Evolutionary conservation across 1,140 invertebrate species (phyloP).

Genomic region (Solen grandis): DNA sequence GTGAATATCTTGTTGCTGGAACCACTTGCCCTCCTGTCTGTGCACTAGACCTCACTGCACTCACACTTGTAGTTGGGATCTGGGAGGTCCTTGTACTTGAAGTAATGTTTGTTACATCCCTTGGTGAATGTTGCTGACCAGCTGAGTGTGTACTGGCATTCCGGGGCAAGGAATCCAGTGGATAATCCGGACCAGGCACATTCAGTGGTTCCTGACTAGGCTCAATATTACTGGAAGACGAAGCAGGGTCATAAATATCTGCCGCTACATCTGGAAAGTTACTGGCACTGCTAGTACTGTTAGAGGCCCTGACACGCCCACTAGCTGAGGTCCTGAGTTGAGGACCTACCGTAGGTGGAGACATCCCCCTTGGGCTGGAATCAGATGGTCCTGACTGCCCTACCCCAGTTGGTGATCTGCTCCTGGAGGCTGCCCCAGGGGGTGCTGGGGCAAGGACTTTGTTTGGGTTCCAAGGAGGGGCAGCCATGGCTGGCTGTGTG

Average conservation of each 20-base stretch:
- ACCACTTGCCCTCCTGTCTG: background rate
- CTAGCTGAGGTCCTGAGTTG: background rate
- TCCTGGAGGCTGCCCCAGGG: background rate
- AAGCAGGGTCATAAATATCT: slow-evolving; percentile 41
- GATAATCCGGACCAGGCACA: slow-evolving; percentile 34
- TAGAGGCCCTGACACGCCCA: background rate
- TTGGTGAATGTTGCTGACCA: background rate
- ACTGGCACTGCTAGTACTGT: background rate
- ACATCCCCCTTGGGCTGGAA: background rate
- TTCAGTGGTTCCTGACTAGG: background rate
- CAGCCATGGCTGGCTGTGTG: too few relatives aligned
- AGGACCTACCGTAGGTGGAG: slow-evolving; percentile 1
- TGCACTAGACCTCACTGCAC: background rate
- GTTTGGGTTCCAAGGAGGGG: background rate
- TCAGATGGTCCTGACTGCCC: background rate
- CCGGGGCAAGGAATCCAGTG: slow-evolving; percentile 49
- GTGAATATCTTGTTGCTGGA: background rate
- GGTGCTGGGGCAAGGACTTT: background rate
- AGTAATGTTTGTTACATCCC: background rate
- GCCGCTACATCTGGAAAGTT: slow-evolving; percentile 48
- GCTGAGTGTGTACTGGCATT: slow-evolving; percentile 32
- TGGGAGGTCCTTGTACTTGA: background rate
- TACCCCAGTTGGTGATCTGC: background rate
- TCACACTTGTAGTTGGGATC: background rate
- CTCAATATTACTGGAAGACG: too few relatives aligned